These are phyloP conservation scores for Petrocephalus schoutedeni DNA, from an alignment of 2,797 vertebrate genomes.

Conservation along the genomic window DNA sequence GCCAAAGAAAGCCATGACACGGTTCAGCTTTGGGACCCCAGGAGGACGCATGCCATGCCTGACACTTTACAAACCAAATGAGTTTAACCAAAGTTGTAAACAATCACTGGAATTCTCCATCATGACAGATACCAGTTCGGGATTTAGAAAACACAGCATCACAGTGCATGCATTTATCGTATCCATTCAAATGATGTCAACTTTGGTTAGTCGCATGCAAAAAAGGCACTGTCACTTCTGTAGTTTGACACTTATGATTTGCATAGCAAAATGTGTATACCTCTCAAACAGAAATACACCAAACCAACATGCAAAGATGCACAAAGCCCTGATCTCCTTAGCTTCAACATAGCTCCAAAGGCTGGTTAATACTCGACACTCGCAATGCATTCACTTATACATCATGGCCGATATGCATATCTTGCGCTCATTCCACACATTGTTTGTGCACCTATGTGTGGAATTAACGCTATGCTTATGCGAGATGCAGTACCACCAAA, in stretches of 20 bases:
- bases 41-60: background rate
- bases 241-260: conserved; percentile 41
- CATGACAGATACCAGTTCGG: background rate
- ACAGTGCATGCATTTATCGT: background rate
- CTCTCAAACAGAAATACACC: background rate
- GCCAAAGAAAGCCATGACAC: conserved; percentile 8
- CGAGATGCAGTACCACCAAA: no score
- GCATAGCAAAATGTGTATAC: conserved; percentile 40
- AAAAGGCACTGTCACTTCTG: conserved; percentile 4
- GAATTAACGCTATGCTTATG: no score
- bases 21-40: background rate
- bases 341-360: no score
- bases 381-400: no score
- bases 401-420: no score
- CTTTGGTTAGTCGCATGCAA: background rate
- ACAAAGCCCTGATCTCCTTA: background rate
- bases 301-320: conserved; percentile 24
- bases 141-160: background rate
- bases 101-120: background rate
- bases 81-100: background rate
- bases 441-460: no score
- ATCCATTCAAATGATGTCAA: conserved; percentile 15
- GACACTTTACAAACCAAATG: background rate
- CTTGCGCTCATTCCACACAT: no score
- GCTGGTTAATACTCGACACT: no score